These are phyloP conservation scores for Mythimna loreyi DNA, from an alignment of 2,888 invertebrate genomes.

Conservation along the genomic window DNA sequence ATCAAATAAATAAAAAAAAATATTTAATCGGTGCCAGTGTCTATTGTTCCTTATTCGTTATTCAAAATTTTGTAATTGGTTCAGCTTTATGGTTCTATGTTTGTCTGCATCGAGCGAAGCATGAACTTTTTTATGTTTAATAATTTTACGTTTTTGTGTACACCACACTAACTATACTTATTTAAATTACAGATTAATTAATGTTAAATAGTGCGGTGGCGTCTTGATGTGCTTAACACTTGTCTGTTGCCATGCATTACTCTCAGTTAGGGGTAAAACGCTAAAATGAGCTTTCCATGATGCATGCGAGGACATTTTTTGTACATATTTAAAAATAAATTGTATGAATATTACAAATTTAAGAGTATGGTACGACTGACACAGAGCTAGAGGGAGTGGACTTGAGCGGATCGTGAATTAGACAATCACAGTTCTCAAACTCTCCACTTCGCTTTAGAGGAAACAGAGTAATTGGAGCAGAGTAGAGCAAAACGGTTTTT, in stretches of 20 bases:
- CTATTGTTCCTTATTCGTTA: conserved; percentile 10
- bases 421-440: too few species aligned
- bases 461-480: too few species aligned
- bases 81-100: conserved; percentile 47
- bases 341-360: not conserved
- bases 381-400: too few species aligned
- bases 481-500: too few species aligned
- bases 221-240: not conserved
- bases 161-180: not conserved
- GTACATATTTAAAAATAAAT: not conserved
- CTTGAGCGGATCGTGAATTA: too few species aligned
- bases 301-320: not conserved
- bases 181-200: conserved; percentile 31
- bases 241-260: not conserved
- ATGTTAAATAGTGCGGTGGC: not conserved
- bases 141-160: conserved; percentile 1
- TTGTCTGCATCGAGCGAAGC: conserved; percentile 35
- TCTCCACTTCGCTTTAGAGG: too few species aligned
- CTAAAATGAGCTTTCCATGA: conserved; percentile 19
- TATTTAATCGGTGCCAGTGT: not conserved
- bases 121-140: conserved; percentile 23
- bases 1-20: not conserved
- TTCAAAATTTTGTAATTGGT: conserved; percentile 51
- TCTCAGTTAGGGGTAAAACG: conserved; percentile 35
- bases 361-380: too few species aligned